Evolutionary conservation across 2,797 vertebrate genomes (phyloP), one percentile per base, ranked within the genome.

Genomic region (Sebastiscus tertius): DNA sequence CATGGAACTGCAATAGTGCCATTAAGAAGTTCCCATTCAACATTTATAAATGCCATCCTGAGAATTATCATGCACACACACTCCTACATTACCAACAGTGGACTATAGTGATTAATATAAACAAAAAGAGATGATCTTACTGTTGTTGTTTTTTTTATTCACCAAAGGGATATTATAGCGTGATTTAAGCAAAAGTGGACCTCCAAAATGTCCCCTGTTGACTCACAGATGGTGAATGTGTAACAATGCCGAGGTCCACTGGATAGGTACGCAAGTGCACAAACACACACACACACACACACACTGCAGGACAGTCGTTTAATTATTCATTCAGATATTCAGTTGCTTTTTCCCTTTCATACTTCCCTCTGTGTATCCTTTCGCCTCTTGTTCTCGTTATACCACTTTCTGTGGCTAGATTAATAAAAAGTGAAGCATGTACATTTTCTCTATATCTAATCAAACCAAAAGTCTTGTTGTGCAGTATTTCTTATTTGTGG

Each of bases 31-130:
- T 88, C 85, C 88, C 89, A 93, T 89, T 96, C 91, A 95, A 93
- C 84, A 94, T 94, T 96, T 95, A 94, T 93, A 94, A 95, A 92
- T 92, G 93, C 81, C 87, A 96, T 85, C 29, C 72, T 72, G 77
- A 92, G 89, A 94, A 94, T 94, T 92, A 95, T 54, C 79, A 36
- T 76, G 24, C 79, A 59, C 58, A 42, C 22, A 61, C 52, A 39
- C 5, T 31, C 9, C 39, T 10, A 60, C 26, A 71, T 60, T 60
- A 24, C 16, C 14, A 52, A 52, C 13, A 73, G 58, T 12, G 4
- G 39, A 49, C 58, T 16, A 8, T 18, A 7, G 24, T 59, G 24
- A 59, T 59, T 39, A 10, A 69, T 58, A 36, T n/a, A 42, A 29
- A 18, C 3, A 0, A 60, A 59, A 71, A 59, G 1, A 71, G 60